Conservation (phyloP, 2,888 invertebrate species). For the Aleiodes alternator region DNA sequence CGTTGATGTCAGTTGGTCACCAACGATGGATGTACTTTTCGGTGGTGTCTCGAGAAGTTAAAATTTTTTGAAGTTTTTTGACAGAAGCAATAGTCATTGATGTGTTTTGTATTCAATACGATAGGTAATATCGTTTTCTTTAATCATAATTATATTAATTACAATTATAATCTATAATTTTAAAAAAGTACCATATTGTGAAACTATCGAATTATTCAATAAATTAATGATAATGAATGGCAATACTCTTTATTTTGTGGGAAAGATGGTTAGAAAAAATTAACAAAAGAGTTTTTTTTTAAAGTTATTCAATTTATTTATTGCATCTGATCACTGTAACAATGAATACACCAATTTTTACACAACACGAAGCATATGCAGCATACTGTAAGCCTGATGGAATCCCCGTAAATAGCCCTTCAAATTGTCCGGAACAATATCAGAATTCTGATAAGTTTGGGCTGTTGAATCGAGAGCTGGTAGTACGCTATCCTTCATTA, state of each 20-base stretch:
- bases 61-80: conserved; percentile 7
- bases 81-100: conserved; percentile 34
- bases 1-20: conserved; percentile 41
- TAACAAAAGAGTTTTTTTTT: too few relatives aligned
- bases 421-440: conserved; percentile 46
- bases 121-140: background rate
- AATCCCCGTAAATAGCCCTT: conserved; percentile 27
- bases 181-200: background rate
- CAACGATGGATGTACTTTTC: conserved; percentile 50
- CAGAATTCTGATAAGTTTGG: conserved; percentile 37
- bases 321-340: background rate
- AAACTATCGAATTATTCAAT: background rate
- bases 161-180: background rate
- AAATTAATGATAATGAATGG: too few relatives aligned
- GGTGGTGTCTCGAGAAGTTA: conserved; percentile 49
- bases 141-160: background rate
- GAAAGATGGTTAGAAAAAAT: too few relatives aligned
- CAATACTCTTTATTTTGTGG: too few relatives aligned
- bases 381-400: conserved; percentile 52
- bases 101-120: conserved; percentile 40
- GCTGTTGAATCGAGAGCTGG: conserved; percentile 52
- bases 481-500: conserved; percentile 48
- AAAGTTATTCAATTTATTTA: background rate
- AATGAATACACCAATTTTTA: conserved; percentile 20
- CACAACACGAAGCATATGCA: conserved; percentile 50